Evolutionary conservation across 1,140 invertebrate genomes (phyloP).

Genomic region (Chironomus striatipennis): DNA sequence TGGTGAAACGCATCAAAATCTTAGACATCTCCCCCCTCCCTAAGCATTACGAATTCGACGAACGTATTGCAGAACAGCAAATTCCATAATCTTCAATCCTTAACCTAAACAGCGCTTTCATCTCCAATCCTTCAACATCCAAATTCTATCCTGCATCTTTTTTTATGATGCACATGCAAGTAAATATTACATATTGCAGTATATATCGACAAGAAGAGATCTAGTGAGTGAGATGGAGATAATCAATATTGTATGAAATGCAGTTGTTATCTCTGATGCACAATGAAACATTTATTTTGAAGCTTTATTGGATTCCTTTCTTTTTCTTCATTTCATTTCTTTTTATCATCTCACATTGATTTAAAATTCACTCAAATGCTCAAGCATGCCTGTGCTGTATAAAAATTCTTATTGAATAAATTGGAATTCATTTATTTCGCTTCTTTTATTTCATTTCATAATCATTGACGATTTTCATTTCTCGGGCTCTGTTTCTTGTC

Average conservation of each 20-base stretch:
- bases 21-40: no score
- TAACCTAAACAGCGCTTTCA: no score
- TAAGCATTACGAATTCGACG: no score
- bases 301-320: neutral
- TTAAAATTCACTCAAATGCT: neutral
- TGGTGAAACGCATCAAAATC: no score
- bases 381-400: neutral
- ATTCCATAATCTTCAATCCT: no score
- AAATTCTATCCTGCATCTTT: no score
- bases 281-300: conserved; percentile 14
- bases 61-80: no score
- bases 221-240: neutral
- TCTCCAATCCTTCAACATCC: no score
- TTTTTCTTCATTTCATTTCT: neutral
- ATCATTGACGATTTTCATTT: neutral
- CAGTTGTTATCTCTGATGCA: conserved; percentile 10
- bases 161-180: neutral
- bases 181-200: conserved; percentile 14
- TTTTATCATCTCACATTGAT: neutral
- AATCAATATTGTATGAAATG: neutral
- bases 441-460: neutral
- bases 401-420: neutral
- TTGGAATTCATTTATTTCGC: neutral
- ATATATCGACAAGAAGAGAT: neutral
- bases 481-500: neutral